Conservation (phyloP, 2,113 vertebrate species). For the Lepus timidus region DNA sequence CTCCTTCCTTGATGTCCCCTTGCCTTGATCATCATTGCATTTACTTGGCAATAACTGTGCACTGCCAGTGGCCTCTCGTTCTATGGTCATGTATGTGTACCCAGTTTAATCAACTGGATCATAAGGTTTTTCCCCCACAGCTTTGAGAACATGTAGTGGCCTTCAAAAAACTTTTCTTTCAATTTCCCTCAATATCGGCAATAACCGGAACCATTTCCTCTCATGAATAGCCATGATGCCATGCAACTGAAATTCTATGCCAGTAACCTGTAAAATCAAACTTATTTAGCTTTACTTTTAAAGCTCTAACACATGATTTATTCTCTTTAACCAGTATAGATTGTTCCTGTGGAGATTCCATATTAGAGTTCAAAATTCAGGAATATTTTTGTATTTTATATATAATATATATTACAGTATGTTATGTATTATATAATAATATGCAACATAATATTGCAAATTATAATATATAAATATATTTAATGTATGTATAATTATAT, state of each 20-base stretch:
- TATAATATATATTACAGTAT: no score
- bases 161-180: not conserved
- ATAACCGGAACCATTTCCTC: not conserved
- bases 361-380: not conserved
- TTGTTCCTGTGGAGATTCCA: not conserved
- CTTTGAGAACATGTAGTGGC: not conserved
- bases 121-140: not conserved
- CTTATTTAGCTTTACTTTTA: not conserved
- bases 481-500: no score
- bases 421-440: no score
- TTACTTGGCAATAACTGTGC: not conserved
- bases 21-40: not conserved
- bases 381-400: not conserved
- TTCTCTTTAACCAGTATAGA: not conserved
- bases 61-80: not conserved
- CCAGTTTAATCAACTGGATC: not conserved
- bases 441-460: no score
- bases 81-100: not conserved
- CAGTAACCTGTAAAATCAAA: not conserved
- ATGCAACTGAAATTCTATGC: not conserved
- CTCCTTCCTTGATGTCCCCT: not conserved
- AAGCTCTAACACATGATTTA: not conserved
- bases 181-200: not conserved
- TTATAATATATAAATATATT: no score
- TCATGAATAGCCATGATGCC: not conserved